Conservation (phyloP, 92 coral and sea anemone genomes). For the Umimayanthus chanpuru region DNA sequence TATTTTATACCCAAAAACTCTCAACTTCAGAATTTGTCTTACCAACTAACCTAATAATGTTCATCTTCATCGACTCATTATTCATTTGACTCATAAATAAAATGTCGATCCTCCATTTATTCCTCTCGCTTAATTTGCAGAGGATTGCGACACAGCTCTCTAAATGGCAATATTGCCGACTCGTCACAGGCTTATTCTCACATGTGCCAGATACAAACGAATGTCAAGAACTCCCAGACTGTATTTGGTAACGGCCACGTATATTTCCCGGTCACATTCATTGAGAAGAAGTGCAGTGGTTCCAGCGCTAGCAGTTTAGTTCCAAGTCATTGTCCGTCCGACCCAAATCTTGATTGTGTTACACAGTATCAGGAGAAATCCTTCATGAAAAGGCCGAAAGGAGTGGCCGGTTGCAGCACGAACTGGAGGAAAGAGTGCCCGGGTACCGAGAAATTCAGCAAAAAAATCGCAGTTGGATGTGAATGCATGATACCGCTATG, state of each 20-base stretch:
- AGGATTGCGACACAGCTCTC: background rate
- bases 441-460: constrained; percentile 9
- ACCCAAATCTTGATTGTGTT: constrained; percentile 38
- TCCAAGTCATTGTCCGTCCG: constrained; percentile 12
- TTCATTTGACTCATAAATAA: no score
- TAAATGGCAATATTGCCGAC: constrained; percentile 18
- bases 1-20: no score
- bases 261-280: constrained; percentile 26
- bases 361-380: constrained; percentile 29
- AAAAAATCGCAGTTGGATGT: constrained; percentile 28
- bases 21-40: no score
- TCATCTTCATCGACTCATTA: no score
- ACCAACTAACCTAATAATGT: no score
- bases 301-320: constrained; percentile 2
- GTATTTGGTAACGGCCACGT: constrained; percentile 16
- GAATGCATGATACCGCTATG: constrained; percentile 39
- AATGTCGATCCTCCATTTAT: no score
- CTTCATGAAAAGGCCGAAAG: constrained; percentile 33
- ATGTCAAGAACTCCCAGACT: constrained; percentile 1
- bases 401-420: constrained; percentile 34
- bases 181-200: constrained; percentile 22
- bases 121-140: background rate
- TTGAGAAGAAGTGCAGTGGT: constrained; percentile 32
- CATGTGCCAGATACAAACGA: constrained; percentile 23
- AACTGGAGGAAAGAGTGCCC: constrained; percentile 21